Percentiles rank a stretch among this genome's conserved stretches.
These are phyloP conservation scores for Gambusia yucatana DNA, from an alignment of 2,797 vertebrate genomes.

Conservation along the genomic window DNA sequence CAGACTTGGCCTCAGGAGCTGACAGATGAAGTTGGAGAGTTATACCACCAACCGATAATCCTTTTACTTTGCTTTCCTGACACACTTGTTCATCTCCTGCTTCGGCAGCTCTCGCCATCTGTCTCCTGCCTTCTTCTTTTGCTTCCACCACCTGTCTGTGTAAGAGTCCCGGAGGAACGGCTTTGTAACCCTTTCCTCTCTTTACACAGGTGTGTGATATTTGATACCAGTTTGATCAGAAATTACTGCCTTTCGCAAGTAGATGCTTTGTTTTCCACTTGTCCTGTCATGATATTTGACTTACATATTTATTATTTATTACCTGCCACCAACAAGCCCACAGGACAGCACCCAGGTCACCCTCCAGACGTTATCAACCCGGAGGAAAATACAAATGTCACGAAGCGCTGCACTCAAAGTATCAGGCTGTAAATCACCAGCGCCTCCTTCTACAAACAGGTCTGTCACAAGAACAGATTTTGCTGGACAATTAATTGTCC, in stretches of 20 bases:
- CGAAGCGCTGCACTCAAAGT: neutral
- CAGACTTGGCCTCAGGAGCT: conserved; percentile 21
- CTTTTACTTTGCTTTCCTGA: conserved; percentile 41
- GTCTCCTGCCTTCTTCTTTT: conserved; percentile 53
- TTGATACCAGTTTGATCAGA: neutral
- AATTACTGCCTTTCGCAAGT: neutral
- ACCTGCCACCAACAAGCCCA: neutral
- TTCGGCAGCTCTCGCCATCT: conserved; percentile 43
- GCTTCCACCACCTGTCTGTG: conserved; percentile 9
- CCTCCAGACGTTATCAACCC: neutral
- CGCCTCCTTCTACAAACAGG: neutral
- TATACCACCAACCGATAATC: conserved; percentile 46
- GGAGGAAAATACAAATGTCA: neutral
- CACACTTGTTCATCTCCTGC: conserved; percentile 15
- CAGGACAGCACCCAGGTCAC: neutral
- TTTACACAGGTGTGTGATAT: neutral
- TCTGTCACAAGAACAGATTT: too few species aligned
- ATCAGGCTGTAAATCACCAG: neutral
- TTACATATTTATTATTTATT: neutral
- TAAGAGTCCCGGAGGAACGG: neutral
- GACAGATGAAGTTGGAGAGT: conserved; percentile 25
- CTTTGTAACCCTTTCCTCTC: neutral
- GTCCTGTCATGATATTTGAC: neutral
- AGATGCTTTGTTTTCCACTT: neutral
- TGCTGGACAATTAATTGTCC: too few species aligned